Conservation (phyloP, 1,140 invertebrate species). For the Hylyphantes graminicola region DNA sequence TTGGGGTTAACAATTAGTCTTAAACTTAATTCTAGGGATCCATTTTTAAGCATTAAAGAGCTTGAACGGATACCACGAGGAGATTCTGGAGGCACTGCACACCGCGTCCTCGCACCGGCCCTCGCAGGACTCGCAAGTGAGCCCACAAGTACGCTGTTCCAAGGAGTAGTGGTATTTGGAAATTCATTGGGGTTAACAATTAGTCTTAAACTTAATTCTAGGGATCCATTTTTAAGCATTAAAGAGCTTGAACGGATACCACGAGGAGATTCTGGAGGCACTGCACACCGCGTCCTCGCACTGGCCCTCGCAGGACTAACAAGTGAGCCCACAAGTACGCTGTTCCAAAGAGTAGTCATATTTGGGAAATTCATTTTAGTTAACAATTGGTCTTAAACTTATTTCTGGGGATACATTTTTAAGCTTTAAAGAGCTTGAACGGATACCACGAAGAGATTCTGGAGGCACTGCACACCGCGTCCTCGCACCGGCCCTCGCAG, state of each 20-base stretch:
- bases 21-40: too few relatives aligned
- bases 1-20: too few relatives aligned
- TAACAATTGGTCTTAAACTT: too few relatives aligned
- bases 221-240: slow-evolving; percentile 66
- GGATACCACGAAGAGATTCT: slow-evolving; percentile 93
- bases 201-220: too few relatives aligned
- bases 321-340: slow-evolving; percentile 33
- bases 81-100: slow-evolving; percentile 85
- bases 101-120: slow-evolving; percentile 49
- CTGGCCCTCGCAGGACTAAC: slow-evolving; percentile 12
- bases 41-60: slow-evolving; percentile 75
- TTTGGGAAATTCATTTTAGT: too few relatives aligned
- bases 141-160: slow-evolving; percentile 7
- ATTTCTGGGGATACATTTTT: too few relatives aligned
- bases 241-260: slow-evolving; percentile 90
- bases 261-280: slow-evolving; percentile 90
- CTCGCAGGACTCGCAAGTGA: slow-evolving; percentile 12
- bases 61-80: slow-evolving; percentile 91
- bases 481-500: slow-evolving; percentile 41
- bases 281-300: slow-evolving; percentile 68
- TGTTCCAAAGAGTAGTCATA: too few relatives aligned
- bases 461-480: slow-evolving; percentile 75
- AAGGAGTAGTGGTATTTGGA: too few relatives aligned
- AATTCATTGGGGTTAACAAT: too few relatives aligned
- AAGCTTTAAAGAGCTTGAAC: slow-evolving; percentile 83